A percentile compares a stretch with the other conserved stretches of the same genome.
These are phyloP conservation scores for Drosophila diplacantha DNA, from an alignment of 2,888 invertebrate genomes.

Conservation along the genomic window DNA sequence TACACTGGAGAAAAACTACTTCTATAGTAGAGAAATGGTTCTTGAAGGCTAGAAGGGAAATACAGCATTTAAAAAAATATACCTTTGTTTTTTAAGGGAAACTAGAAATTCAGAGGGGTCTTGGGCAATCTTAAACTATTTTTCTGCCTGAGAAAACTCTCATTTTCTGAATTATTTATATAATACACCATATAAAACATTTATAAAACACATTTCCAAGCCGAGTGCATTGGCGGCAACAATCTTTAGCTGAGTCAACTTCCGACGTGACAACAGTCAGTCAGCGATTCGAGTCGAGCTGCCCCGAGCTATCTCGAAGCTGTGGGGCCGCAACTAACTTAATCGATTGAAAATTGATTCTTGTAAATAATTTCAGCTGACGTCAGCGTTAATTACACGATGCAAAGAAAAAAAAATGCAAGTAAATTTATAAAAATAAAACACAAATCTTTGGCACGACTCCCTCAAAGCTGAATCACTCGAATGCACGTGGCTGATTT, in stretches of 20 bases:
- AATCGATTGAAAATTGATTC: slow-evolving; percentile 71
- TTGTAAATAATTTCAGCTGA: slow-evolving; percentile 67
- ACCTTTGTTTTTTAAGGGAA: not conserved
- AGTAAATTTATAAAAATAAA: slow-evolving; percentile 20
- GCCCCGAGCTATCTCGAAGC: slow-evolving; percentile 34
- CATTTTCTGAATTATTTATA: not conserved
- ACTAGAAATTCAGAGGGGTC: not conserved
- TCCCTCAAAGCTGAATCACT: slow-evolving; percentile 57
- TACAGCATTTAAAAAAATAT: not conserved
- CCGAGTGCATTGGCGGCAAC: slow-evolving; percentile 1
- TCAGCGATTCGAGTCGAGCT: slow-evolving; percentile 26
- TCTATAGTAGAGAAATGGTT: accelerated
- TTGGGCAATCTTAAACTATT: accelerated
- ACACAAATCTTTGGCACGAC: slow-evolving; percentile 56
- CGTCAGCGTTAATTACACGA: slow-evolving; percentile 68
- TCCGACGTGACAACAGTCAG: slow-evolving; percentile 63
- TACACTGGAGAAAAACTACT: slow-evolving; percentile 4
- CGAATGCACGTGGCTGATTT: slow-evolving; percentile 69
- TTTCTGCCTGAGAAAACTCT: not conserved
- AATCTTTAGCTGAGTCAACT: slow-evolving; percentile 57
- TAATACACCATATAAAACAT: not conserved
- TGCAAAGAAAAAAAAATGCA: slow-evolving; percentile 6
- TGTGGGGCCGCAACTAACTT: slow-evolving; percentile 37
- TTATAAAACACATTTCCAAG: not conserved
- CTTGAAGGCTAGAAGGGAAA: no score